These are phyloP conservation scores for Astur gentilis DNA, from an alignment of 2,113 vertebrate genomes.

Conservation along the genomic window DNA sequence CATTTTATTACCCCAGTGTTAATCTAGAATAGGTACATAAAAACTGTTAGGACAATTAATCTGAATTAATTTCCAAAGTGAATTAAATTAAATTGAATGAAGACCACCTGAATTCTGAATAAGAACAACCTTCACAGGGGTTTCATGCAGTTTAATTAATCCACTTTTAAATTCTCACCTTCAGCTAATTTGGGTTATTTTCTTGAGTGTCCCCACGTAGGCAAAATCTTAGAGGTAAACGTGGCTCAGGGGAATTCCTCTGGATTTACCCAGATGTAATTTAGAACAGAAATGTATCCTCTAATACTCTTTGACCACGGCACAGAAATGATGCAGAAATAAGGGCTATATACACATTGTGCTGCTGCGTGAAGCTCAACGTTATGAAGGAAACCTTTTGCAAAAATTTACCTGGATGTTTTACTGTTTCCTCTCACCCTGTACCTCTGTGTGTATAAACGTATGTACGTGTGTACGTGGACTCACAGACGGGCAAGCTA, in stretches of 20 bases:
- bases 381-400: neutral
- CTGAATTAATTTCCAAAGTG: conserved; percentile 60
- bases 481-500: rapidly evolving
- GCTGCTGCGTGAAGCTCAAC: neutral
- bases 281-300: conserved; percentile 52
- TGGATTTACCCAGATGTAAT: conserved; percentile 53
- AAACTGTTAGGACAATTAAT: conserved; percentile 56
- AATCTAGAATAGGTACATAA: conserved; percentile 44
- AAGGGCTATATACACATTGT: neutral
- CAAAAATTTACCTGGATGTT: neutral
- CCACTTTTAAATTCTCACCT: conserved; percentile 60
- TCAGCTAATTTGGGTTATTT: conserved; percentile 64
- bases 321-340: conserved; percentile 7
- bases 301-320: conserved; percentile 48
- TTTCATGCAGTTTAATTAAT: conserved; percentile 54
- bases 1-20: conserved; percentile 36
- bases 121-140: conserved; percentile 57
- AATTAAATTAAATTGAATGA: conserved; percentile 64
- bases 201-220: conserved; percentile 5
- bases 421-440: neutral
- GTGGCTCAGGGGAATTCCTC: conserved; percentile 36
- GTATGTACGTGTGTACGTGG: rapidly evolving
- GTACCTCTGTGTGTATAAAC: neutral
- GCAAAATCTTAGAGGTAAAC: conserved; percentile 44
- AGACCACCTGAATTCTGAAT: conserved; percentile 66